Base-by-base conservation (phyloP, 2,797 vertebrate genomes). In the Anguilla anguilla region DNA sequence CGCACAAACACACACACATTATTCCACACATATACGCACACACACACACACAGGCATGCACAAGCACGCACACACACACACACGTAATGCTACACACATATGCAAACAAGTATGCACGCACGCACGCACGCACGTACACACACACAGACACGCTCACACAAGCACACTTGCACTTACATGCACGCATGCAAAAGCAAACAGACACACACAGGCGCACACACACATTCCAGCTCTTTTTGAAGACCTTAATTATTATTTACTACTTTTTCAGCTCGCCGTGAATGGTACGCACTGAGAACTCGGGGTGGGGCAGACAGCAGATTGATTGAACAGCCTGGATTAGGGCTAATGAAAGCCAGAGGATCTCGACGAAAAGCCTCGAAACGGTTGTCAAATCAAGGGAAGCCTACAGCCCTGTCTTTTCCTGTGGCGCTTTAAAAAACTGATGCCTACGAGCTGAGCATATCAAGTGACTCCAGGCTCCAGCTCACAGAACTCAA, bases 381-480 rank as follows among this genome's bases (percentile, higher is more conserved):
- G 77, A 82, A 43, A 82, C 3, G 22, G 77, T 49, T 51, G 39
- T 82, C 77, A 82, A 82, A 82, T 82, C 77, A 82, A 82, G 19
- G 25, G 77, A 82, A 82, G 17, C 39, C 77, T n/a, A 51, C 19
- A 51, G 77, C 77, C 31, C 43, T 19, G 39, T 46, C 77, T 51
- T 82, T 49, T 46, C 43, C 77, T 46, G 43, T n/a, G 46, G 77
- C 31, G 77, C 77, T 49, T 81, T 82, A 43, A n/a, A 67, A 46
- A 82, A 10, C 19, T 9, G 43, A 82, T 11, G 19, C 77, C 43
- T 51, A 82, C 77, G 43, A 82, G 17, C 11, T 7, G 39, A 25
- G 77, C 77, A 82, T 82, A 51, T 49, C 77, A 82, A 82, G 17
- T 82, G 77, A 49, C 77, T 46, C 43, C 39, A 9, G 25, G 77